Evolutionary conservation across 1,140 invertebrate genomes (phyloP), one percentile per base, ranked within the genome.

Genomic region (Zaprionus davidi): DNA sequence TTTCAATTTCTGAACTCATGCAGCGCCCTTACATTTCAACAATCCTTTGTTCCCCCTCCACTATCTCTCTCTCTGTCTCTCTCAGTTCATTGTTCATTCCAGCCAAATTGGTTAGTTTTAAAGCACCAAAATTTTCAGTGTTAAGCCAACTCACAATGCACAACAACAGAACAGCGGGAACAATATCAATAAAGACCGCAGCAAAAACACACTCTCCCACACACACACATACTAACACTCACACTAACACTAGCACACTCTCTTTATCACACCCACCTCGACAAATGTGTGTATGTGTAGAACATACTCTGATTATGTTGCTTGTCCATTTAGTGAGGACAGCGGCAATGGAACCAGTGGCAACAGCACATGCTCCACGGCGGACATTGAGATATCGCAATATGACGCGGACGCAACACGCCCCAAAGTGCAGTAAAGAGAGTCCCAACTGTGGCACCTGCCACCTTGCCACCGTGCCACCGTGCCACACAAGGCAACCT

Each of bases 381-480:
- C 71, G 63, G 82, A 91, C 73, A 81, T 91, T 78, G 90, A 91
- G 51, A 86, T 91, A 76, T 85, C 90, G 59, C 80, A 86, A 79
- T 57, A 73, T 59, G 77, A 82, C n/a, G 63, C 58, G 44, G 36
- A 53, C 31, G 55, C 71, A 51, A 36, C 59, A 22, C 79, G 76
- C 36, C 36, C 67, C 34, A 91, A 91, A 78, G 60, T 70, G 62
- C 82, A 84, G 53, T 90, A 79, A 81, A 57, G 59, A 70, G 28
- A 41, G 41, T 41, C 11, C 49, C 13, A 24, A 34, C 20, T 11
- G 34, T 12, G 38, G 38, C 41, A 46, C 41, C 41, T 46, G 41
- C 41, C n/a, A 46, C 41, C 41, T 2, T 71, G 68, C 51, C 34
- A 28, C 24, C 9, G 62, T 31, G 28, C 38, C 41, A 44, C 24